Evolutionary conservation across 2,888 invertebrate species (phyloP), one percentile per base, ranked within the genome.

Genomic region (Callinectes sapidus): DNA sequence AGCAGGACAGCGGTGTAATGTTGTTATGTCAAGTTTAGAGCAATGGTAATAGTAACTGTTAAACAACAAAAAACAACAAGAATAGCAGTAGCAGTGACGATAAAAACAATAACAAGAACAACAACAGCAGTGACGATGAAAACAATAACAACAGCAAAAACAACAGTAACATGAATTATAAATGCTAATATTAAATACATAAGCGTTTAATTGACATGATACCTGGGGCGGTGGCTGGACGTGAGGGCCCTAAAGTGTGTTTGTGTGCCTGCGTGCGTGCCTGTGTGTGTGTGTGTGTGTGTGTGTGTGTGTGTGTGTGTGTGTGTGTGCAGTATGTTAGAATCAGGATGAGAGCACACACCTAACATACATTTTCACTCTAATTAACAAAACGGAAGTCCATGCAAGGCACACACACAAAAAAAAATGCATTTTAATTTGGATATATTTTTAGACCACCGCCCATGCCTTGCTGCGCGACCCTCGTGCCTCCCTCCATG

Each of bases 351-450:
- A 71, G 71, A 16, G n/a, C 71, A 71, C 71, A 71, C 71, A n/a
- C 71, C 71, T 71, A n/a, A 81, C 81, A 81, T 71, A 71, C 35
- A 81, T 81, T 81, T 81, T 35, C 81, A 14, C 81, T 35, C 32
- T 81, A 81, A 81, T 81, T 81, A 81, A 81, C 81, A 32, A 81
- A 35, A 81, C 81, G 81, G 81, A 81, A 81, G 32, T 35, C 32
- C 14, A 32, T 32, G 32, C 32, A 35, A 8, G 1, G 16, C 35
- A 81, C 35, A 81, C n/a, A n/a, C n/a, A n/a, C n/a, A n/a, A n/a
- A n/a, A 16, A 35, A 10, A 81, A 81, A 32, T 81, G 81, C 13
- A 1, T 14, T 81, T 32, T 81, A 48, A 35, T 81, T 32, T 14
- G 35, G 8, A 16, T 81, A 35, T 81, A 14, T 81, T 32, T 81